These are phyloP conservation scores for Mimachlamys varia DNA, from an alignment of 2,888 invertebrate species.

Conservation along the genomic window DNA sequence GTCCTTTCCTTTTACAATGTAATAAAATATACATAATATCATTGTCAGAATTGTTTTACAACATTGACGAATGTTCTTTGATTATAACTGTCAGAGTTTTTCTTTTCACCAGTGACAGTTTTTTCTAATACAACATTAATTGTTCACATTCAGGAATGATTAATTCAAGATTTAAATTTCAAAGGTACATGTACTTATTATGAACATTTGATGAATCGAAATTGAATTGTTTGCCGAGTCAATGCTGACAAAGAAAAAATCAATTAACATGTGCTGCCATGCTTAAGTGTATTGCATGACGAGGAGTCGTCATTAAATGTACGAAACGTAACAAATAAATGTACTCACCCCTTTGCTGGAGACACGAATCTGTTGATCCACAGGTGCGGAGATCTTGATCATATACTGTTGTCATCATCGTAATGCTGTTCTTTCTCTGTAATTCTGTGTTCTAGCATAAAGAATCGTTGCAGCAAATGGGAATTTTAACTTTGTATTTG, in stretches of 20 bases:
- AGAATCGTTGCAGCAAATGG: not conserved
- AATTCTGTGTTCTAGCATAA: not conserved
- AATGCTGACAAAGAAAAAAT: not conserved
- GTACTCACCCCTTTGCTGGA: constrained; percentile 11
- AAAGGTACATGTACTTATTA: not conserved
- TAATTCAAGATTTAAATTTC: not conserved
- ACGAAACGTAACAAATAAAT: not conserved
- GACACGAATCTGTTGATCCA: not conserved
- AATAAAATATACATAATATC: no score
- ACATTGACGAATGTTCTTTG: no score
- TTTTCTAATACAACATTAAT: not conserved
- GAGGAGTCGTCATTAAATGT: not conserved
- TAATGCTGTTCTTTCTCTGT: not conserved
- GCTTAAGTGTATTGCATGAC: not conserved
- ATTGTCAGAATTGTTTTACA: no score
- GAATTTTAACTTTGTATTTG: constrained; percentile 10
- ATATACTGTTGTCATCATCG: not conserved
- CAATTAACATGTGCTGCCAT: not conserved
- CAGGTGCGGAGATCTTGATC: constrained; percentile 5
- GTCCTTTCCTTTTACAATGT: no score
- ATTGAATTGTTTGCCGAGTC: no score
- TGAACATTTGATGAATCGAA: no score
- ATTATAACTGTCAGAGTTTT: no score
- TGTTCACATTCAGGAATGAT: not conserved
- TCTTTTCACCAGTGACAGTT: not conserved